Evolutionary conservation across 2,888 invertebrate genomes (phyloP), one percentile per base, ranked within the genome.

Genomic region (Meteorus colon): DNA sequence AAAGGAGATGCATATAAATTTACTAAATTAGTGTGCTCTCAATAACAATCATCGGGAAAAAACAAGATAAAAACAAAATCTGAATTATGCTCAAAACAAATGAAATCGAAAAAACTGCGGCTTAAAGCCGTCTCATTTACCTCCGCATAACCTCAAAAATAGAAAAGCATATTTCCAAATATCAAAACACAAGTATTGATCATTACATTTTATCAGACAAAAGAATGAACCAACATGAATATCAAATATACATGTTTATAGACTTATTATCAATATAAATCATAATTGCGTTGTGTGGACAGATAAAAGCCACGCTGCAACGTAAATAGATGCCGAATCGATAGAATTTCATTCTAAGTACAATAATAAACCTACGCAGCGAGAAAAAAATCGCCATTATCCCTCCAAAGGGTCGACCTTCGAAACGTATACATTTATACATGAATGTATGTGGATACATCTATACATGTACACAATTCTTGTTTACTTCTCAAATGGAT

Each of bases 401-500:
- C 63, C 63, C 37, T 69, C 6, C 34, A n/a, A 69, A 55, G 55
- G 34, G 59, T 63, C 37, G 51, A 19, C 48, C 51, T 34, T 34
- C 19, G 16, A 45, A 19, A 29, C 29, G 60, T 14, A 60, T 51
- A 70, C 24, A 24, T 24, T 24, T 19, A 29, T 27, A 27, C n/a
- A 19, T 37, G 24, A 24, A 24, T 24, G 24, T 24, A 24, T 24
- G 24, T 1, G 24, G 24, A 24, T 24, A 24, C 24, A 24, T 24
- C 24, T 24, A 62, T 27, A 55, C 5, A 51, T 45, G 31, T 19
- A 29, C 45, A 74, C 19, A 72, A 69, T 75, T 74, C 80, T 77
- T 82, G 86, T 87, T 87, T 86, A 86, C 84, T 80, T 83, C 79
- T 79, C n/a, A 29, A 55, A 60, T 74, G 79, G 82, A 87, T 85